Base-by-base conservation (phyloP, 2,797 vertebrate species). In the Poecilia gillii region DNA sequence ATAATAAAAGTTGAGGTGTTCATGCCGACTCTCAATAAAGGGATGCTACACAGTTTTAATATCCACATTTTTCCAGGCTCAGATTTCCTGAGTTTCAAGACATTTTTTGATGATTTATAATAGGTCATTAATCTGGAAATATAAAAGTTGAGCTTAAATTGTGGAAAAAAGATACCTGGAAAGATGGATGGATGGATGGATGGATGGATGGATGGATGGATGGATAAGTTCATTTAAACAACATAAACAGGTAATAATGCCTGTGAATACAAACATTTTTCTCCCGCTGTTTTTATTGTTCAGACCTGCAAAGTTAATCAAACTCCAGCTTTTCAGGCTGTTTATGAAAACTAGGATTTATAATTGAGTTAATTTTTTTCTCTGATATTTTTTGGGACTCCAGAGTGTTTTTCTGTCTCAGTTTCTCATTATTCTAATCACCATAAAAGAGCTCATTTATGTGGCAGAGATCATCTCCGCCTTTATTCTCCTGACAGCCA, bases 391-490 rank as follows among this genome's bases (percentile, higher is more conserved):
- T 72, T 55, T 68, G 73, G 25, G 64, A 79, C 49, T 47, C 45
- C 88, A 87, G 73, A 81, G 76, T 85, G 88, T 89, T 91, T 90
- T 85, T 85, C 72, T 85, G 90, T 86, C 84, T 87, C 85, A 88
- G 81, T 81, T 85, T 84, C 86, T 84, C 87, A 90, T 92, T 88
- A 91, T 39, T 77, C 74, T 84, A 89, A 91, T 84, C 82, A 88
- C 85, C 88, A 89, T 84, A 87, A 90, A 90, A 41, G 85, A 84
- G 77, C 86, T 93, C 80, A 93, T 94, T 94, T 93, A 94, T 94
- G 87, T 93, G 87, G 78, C 84, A 88, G 87, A 91, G 84, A 95
- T 93, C 93, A 91, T 87, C 75, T 31, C 41, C 81, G 81, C 83
- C 89, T 91, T 93, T 93, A 90, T 90, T 88, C 89, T 87, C 80